These are phyloP conservation scores for Papio anubis DNA, from an alignment of 2,113 vertebrate species.

Conservation along the genomic window DNA sequence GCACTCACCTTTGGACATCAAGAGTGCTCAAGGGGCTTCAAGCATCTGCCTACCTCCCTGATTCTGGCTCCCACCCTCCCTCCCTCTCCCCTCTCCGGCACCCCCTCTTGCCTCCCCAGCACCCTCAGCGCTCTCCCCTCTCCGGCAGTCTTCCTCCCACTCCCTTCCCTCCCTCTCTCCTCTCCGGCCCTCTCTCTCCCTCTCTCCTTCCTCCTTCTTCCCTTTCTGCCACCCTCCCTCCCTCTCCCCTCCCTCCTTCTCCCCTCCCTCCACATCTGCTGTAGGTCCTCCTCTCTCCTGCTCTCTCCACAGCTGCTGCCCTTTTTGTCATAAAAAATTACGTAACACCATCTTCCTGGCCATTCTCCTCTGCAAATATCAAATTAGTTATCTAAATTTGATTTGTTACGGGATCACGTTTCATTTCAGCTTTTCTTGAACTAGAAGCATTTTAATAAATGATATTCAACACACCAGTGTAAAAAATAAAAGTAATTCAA, in stretches of 20 bases:
- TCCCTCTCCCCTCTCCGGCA: too few species aligned
- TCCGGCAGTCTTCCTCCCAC: too few species aligned
- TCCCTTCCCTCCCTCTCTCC: too few species aligned
- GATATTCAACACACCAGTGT: neutral
- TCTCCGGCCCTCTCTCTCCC: too few species aligned
- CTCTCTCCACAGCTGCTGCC: neutral
- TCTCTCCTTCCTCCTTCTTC: too few species aligned
- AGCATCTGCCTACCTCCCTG: accelerated
- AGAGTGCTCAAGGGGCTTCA: neutral
- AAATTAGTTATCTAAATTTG: neutral
- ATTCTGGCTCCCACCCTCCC: accelerated
- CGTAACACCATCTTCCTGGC: neutral
- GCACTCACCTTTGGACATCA: neutral
- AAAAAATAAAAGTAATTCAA: neutral
- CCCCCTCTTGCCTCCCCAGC: too few species aligned
- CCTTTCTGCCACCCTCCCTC: accelerated
- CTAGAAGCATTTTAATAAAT: neutral
- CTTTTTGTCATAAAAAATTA: neutral
- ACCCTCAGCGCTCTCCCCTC: too few species aligned
- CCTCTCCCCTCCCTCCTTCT: too few species aligned
- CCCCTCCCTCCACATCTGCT: neutral
- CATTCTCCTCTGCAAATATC: neutral
- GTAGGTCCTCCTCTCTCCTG: accelerated
- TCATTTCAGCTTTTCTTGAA: neutral
- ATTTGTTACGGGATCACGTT: neutral